Base-by-base conservation (phyloP, 2,888 invertebrate species). In the Onthophagus sagittarius region DNA sequence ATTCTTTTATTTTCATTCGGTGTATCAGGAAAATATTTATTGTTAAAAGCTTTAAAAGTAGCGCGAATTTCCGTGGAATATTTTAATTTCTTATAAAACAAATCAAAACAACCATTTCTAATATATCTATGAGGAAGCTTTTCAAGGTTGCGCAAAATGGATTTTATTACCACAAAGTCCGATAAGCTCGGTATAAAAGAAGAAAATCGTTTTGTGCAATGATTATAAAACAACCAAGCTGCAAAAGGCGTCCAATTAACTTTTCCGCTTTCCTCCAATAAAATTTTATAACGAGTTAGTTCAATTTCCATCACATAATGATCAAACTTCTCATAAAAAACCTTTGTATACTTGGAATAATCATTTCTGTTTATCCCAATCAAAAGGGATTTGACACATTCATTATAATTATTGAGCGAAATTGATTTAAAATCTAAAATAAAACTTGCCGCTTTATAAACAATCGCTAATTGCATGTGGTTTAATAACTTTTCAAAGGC, bases 261-360 rank as follows among this genome's bases (percentile, higher is more conserved):
- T 31, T 67, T 67, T 31, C 31, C 67, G n/a, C 67, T 67, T n/a
- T n/a, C 6, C 31, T 67, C 67, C n/a, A 32, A 23, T 15, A 67
- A 5, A 23, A 23, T 31, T 9, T 15, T 13, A n/a, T 32, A 31
- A 5, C n/a, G 23, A n/a, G 15, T 4, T n/a, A 2, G 15, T 1
- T 31, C 23, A 5, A 67, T n/a, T 31, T 23, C 5, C n/a, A 7
- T 2, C 9, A 23, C n/a, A 32, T 67, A 67, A 31, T 2, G 6
- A 6, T 13, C 5, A 9, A 67, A 32, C 0, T 67, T 67, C 9
- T 67, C 5, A 32, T n/a, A 67, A 32, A 67, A 67, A 15, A 1
- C 0, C 5, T 67, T 0, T 13, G 23, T 2, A 23, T 23, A n/a
- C 13, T 23, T 9, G 7, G 31, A 6, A 53, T 2, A 53, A 31